Conservation (phyloP, 2,113 vertebrate genomes). For the Xenus cinereus region DNA sequence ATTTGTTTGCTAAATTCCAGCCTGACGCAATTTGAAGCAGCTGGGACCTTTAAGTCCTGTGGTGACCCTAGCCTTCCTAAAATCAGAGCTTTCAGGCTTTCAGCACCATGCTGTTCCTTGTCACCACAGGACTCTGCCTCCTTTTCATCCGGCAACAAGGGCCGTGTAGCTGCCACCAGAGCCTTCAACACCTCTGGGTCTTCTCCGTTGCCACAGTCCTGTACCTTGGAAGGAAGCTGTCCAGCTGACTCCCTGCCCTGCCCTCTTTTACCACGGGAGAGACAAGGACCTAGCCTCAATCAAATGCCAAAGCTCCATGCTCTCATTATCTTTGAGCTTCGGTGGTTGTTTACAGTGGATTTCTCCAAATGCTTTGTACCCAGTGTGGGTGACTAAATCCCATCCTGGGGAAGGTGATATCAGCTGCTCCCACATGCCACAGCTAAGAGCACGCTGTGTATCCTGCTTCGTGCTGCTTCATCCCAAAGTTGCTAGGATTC, state of each 20-base stretch:
- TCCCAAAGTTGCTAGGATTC: background rate
- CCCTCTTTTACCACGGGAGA: background rate
- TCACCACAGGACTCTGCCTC: background rate
- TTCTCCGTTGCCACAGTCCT: background rate
- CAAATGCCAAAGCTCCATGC: background rate
- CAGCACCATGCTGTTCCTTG: background rate
- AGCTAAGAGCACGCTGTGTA: background rate
- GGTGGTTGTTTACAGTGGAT: background rate
- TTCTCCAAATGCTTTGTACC: background rate
- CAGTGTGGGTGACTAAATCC: background rate
- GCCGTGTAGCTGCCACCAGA: background rate
- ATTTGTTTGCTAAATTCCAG: conserved; percentile 4
- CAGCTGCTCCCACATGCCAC: background rate
- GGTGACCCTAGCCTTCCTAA: background rate
- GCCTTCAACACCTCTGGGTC: background rate
- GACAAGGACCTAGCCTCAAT: background rate
- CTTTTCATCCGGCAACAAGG: background rate
- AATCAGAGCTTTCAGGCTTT: background rate
- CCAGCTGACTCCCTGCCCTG: background rate
- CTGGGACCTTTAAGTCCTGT: background rate
- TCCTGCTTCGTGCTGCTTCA: background rate
- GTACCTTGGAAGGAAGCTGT: background rate
- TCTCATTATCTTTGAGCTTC: background rate
- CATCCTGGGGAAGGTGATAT: background rate
- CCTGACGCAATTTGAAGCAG: background rate